These are phyloP conservation scores for Eumaeus atala DNA, from an alignment of 1,140 invertebrate species.

Conservation along the genomic window DNA sequence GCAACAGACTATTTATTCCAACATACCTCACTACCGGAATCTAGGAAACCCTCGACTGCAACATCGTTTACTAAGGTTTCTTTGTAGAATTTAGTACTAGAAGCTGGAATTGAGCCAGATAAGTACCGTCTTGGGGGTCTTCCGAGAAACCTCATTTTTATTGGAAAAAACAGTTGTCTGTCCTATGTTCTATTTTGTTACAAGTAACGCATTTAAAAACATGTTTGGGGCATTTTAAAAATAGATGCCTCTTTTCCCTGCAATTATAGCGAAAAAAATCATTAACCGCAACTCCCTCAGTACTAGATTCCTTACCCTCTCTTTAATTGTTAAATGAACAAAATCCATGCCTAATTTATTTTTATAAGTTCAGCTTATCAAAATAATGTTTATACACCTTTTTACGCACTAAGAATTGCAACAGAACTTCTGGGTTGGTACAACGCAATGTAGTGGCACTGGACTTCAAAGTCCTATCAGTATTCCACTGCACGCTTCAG, in stretches of 20 bases:
- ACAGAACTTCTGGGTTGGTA: conserved; percentile 26
- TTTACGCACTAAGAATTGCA: conserved; percentile 30
- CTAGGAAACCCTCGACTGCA: conserved; percentile 17
- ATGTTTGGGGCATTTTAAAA: conserved; percentile 20
- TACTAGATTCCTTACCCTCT: too few relatives aligned
- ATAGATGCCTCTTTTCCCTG: conserved; percentile 24
- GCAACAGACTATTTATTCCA: conserved; percentile 14
- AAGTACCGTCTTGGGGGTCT: neutral
- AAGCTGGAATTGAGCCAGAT: conserved; percentile 16
- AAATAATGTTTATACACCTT: conserved; percentile 18
- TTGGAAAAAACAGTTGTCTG: conserved; percentile 15
- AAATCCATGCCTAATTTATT: neutral
- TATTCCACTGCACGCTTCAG: conserved; percentile 32
- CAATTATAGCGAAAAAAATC: conserved; percentile 25
- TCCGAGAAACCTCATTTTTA: neutral
- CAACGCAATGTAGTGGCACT: conserved; percentile 27
- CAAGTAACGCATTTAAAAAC: conserved; percentile 20
- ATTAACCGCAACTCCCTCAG: neutral
- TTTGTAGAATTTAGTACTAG: conserved; percentile 22
- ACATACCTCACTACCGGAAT: conserved; percentile 25
- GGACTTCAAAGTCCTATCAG: conserved; percentile 28
- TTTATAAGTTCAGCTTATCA: neutral
- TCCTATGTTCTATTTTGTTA: conserved; percentile 21
- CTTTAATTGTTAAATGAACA: neutral
- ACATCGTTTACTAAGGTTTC: conserved; percentile 15